Conservation (phyloP, 1,140 invertebrate genomes). For the Lepidurus packardi region DNA sequence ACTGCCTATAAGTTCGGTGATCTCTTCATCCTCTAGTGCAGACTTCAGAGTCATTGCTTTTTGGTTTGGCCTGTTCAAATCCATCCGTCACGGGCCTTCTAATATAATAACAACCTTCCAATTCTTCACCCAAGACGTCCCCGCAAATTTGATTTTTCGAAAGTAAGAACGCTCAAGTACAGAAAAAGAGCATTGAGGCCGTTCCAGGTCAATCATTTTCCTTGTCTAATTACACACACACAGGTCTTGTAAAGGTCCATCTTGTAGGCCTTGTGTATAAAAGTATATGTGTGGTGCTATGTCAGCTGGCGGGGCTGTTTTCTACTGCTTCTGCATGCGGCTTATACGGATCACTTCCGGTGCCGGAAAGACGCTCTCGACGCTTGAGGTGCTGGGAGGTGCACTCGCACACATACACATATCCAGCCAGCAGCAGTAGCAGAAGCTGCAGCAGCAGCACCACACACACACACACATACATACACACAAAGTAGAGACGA, state of each 20-base stretch:
- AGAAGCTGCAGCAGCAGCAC: constrained; percentile 5
- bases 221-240: background rate
- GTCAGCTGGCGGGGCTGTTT: background rate
- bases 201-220: background rate
- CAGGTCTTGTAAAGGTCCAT: background rate
- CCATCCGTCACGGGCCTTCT: no score
- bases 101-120: no score
- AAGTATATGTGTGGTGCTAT: background rate
- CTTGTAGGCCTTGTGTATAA: background rate
- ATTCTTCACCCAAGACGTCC: no score
- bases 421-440: background rate
- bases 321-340: background rate
- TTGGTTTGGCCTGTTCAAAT: no score
- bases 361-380: background rate
- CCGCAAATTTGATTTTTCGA: no score
- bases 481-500: background rate
- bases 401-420: background rate
- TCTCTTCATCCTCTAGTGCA: no score
- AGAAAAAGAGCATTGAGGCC: background rate
- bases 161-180: no score
- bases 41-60: no score
- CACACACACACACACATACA: background rate
- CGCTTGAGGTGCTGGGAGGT: constrained; percentile 1
- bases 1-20: no score
- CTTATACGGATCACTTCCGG: constrained; percentile 21